Percentiles rank a stretch among this genome's conserved stretches.
phyloP scores from a whole-genome alignment of 2,888 invertebrate genomes.

The Arge pagana region DNA sequence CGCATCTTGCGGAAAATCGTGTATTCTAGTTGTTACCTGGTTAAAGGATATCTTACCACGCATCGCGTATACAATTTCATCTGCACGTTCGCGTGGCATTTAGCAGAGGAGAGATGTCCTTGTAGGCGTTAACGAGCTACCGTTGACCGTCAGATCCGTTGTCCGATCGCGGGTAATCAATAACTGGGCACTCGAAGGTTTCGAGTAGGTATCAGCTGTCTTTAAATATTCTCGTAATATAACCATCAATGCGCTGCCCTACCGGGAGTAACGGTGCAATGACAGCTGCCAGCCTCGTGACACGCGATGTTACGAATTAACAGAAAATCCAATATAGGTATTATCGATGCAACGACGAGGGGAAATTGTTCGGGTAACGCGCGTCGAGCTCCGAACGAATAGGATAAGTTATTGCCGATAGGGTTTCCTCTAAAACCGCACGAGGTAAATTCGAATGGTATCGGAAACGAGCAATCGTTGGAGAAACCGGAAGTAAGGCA shows the following conservation, averaged over 20 bases:
- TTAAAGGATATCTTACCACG: too few relatives aligned
- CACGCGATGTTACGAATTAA: neutral
- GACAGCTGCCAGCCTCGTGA: conserved; percentile 5
- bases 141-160: conserved; percentile 9
- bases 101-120: neutral
- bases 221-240: conserved; percentile 13
- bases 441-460: conserved; percentile 10
- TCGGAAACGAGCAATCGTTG: conserved; percentile 2
- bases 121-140: conserved; percentile 16
- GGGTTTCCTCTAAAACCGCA: neutral
- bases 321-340: neutral
- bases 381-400: too few relatives aligned
- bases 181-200: neutral
- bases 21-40: too few relatives aligned
- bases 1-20: too few relatives aligned
- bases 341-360: too few relatives aligned
- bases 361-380: too few relatives aligned
- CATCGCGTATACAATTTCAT: conserved; percentile 9
- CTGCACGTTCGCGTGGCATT: neutral
- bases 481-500: conserved; percentile 6
- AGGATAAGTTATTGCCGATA: neutral
- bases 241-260: conserved; percentile 11
- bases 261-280: neutral
- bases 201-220: conserved; percentile 14
- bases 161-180: conserved; percentile 10